A percentile compares a stretch with the other conserved stretches of the same genome.
These are phyloP conservation scores for Limnephilus lunatus DNA, from an alignment of 2,888 invertebrate species.

Conservation along the genomic window DNA sequence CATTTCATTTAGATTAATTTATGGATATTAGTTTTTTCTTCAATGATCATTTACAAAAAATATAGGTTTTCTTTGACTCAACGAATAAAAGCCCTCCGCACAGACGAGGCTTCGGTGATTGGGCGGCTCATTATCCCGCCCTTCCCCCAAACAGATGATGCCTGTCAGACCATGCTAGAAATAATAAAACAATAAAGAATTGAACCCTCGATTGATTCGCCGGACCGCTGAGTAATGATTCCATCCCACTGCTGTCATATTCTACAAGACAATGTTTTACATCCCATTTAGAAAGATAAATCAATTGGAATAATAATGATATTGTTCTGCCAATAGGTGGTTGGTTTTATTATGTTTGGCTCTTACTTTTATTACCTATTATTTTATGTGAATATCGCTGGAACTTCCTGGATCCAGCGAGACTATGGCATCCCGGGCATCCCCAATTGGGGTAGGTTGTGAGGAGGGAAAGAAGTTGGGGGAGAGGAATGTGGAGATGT, in stretches of 20 bases:
- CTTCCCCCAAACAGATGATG: constrained; percentile 32
- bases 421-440: too few relatives aligned
- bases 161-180: constrained; percentile 33
- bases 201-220: constrained; percentile 35
- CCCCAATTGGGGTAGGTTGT: too few relatives aligned
- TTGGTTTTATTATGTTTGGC: neutral
- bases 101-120: constrained; percentile 59
- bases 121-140: constrained; percentile 62
- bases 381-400: too few relatives aligned
- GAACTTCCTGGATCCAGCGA: too few relatives aligned
- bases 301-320: neutral
- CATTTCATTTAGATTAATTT: too few relatives aligned
- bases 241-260: neutral
- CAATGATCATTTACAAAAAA: too few relatives aligned
- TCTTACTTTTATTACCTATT: too few relatives aligned
- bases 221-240: constrained; percentile 14
- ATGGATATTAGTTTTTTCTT: too few relatives aligned
- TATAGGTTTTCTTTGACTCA: neutral
- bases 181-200: constrained; percentile 37
- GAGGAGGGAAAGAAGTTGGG: too few relatives aligned
- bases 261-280: neutral
- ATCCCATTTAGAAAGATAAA: neutral
- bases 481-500: too few relatives aligned
- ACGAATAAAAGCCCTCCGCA: constrained; percentile 38
- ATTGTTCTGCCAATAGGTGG: neutral